Evolutionary conservation across 2,888 invertebrate species (phyloP), one percentile per base, ranked within the genome.

Genomic region (Drosophila conformis): DNA sequence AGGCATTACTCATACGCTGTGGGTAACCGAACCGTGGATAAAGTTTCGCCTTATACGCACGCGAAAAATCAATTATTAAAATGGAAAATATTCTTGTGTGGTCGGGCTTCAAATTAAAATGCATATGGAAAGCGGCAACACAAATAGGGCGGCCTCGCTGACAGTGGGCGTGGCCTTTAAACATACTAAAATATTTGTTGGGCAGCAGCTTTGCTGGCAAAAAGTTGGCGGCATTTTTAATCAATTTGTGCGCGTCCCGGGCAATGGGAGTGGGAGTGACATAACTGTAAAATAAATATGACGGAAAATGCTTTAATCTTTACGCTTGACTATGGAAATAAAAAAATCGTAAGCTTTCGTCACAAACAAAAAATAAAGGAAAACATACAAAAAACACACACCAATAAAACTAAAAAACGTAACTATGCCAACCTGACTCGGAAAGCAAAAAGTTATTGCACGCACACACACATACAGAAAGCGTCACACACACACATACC

Each of bases 21-120:
- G 76, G 57, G 72, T 65, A 38, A 46, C 65, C 13, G 40, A 21
- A 5, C 31, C 46, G 25, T 40, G 69, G 51, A 51, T 62, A 69
- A 73, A 71, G 72, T 77, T 72, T 67, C 57, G 68, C 60, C 60
- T 52, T 61, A 61, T 74, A 82, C 85, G 85, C 87, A 85, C 85
- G 87, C 85, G 82, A 85, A 83, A 85, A 85, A 87, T 85, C 85
- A 85, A 85, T 85, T 85, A 85, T 85, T 87, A 77, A 85, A 87
- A 85, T 85, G 85, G 81, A 83, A 46, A 85, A 80, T 82, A 82
- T 76, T 73, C 62, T 67, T 68, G 62, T 69, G 52, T 53, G 77
- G 36, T 40, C 18, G 65, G 56, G 70, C 67, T 60, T 53, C 75
- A 78, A 79, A 69, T 78, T 72, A 54, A 73, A 86, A 75, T 80